Evolutionary conservation across 2,113 vertebrate genomes (phyloP), one percentile per base, ranked within the genome.

Genomic region (Sylvilagus bachmani): DNA sequence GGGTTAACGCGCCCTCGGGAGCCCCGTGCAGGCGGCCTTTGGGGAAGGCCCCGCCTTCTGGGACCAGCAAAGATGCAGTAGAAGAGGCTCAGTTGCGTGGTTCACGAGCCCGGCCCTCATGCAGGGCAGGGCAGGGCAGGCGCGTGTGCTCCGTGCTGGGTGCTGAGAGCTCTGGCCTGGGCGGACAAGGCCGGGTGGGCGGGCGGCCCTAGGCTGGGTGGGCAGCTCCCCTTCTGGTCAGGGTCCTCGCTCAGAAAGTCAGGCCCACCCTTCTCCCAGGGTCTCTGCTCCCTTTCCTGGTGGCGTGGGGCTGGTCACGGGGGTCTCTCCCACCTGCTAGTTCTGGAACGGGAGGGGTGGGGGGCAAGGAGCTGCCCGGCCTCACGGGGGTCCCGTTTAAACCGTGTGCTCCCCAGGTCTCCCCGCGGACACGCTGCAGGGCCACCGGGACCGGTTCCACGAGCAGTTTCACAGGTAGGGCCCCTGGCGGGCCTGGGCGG

Each of bases 401-500:
- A 27, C 25, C 31, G 14, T 33, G 11, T 21, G 10, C 7, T 27
- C 83, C 58, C 22, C 97, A 99, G 99, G 99, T 98, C 99, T 99
- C 85, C 99, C 99, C 0, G 98, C 99, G 0, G 99, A 99, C 97
- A 99, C 99, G 0, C 97, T 99, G 89, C 99, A 99, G 96, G 99
- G 99, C 75, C 99, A 99, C 97, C 98, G 99, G 7, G 99, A 99
- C 87, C 99, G 99, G 58, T 99, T 99, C 98, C 99, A 99, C 0
- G 99, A 99, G 97, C 99, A 99, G 98, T 99, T 99, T 80, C 99
- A 99, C 98, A 99, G 99, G 99, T 99, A 98, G 84, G 0, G 0
- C 22, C 38, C 10, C 0, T 4, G 51, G 62, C 9, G 25, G 29
- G 83, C 12, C 4, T 0, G 2, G 36, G 36, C 24, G 3, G 24